Conservation (phyloP, 2,113 vertebrate genomes). For the Callipepla californica region DNA sequence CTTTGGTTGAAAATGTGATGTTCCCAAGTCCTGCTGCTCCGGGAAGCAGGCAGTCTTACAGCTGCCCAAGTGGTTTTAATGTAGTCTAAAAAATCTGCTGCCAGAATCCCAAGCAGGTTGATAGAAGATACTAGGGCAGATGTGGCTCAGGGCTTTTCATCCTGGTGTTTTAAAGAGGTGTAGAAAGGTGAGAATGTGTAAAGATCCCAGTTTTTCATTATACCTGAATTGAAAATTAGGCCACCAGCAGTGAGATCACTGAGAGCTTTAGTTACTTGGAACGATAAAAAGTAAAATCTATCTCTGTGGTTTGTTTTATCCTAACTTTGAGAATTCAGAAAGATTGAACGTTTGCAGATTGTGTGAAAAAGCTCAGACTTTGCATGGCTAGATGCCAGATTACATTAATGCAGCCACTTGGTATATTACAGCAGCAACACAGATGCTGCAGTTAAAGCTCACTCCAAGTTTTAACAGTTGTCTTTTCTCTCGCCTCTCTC, state of each 20-base stretch:
- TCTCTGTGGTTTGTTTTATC: neutral
- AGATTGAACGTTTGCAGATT: neutral
- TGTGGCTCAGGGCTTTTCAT: neutral
- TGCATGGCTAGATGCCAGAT: neutral
- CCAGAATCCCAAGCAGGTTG: conserved; percentile 13
- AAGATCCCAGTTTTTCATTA: conserved; percentile 1
- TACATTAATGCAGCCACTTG: neutral
- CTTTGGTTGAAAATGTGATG: conserved; percentile 11
- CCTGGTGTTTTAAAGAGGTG: neutral
- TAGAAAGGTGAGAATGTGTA: neutral
- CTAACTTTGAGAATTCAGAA: conserved; percentile 6
- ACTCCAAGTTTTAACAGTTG: neutral
- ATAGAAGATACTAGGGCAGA: conserved; percentile 3
- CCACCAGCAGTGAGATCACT: conserved; percentile 22
- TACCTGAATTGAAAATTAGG: conserved; percentile 1
- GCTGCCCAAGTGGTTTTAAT: conserved; percentile 15
- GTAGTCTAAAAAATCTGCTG: conserved; percentile 32
- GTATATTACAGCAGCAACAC: neutral
- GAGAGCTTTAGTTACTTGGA: neutral
- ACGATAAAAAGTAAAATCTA: conserved; percentile 26
- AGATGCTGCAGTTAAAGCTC: neutral
- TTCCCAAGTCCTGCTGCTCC: neutral
- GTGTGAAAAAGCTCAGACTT: neutral
- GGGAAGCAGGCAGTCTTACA: neutral
- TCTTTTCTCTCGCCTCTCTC: neutral